Percentiles rank a stretch among this genome's conserved stretches.
Evolutionary conservation across 2,797 vertebrate genomes (phyloP).

Genomic region (Phyllotis vaccarum): DNA sequence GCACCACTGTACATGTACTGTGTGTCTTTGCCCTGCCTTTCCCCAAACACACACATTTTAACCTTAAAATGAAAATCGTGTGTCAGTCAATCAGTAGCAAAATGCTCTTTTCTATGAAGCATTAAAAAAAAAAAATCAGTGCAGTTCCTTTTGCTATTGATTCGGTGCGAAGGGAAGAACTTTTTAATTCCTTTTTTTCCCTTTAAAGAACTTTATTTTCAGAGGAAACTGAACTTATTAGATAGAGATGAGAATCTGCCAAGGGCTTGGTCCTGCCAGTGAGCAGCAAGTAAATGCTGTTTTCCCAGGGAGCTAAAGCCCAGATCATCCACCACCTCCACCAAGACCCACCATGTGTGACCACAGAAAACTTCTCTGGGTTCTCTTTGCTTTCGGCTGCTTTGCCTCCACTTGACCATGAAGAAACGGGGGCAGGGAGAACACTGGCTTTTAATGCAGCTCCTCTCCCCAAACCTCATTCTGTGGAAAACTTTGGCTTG

Average conservation of each 20-base stretch:
- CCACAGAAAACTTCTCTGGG: background rate
- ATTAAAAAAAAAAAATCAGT: background rate
- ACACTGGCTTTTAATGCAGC: background rate
- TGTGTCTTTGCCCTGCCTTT: background rate
- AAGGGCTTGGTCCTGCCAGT: accelerated
- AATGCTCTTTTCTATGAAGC: background rate
- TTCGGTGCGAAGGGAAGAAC: background rate
- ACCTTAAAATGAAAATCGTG: background rate
- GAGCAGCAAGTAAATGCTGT: accelerated
- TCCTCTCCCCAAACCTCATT: background rate
- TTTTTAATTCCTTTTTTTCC: background rate
- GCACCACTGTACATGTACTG: background rate
- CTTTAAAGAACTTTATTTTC: background rate
- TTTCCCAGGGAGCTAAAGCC: accelerated
- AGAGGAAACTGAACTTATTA: background rate
- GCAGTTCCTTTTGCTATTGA: background rate
- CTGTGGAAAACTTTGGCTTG: constrained; percentile 72
- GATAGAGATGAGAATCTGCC: background rate
- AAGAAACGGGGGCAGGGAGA: constrained; percentile 2
- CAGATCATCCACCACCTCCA: background rate
- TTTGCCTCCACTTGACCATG: constrained; percentile 71
- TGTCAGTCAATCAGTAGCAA: background rate
- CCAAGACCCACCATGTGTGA: background rate
- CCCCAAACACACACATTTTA: background rate
- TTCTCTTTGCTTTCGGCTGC: background rate